Percentiles rank a stretch among this genome's conserved stretches.
Evolutionary conservation across 1,140 invertebrate species (phyloP).

Genomic region (Bombus picipes): DNA sequence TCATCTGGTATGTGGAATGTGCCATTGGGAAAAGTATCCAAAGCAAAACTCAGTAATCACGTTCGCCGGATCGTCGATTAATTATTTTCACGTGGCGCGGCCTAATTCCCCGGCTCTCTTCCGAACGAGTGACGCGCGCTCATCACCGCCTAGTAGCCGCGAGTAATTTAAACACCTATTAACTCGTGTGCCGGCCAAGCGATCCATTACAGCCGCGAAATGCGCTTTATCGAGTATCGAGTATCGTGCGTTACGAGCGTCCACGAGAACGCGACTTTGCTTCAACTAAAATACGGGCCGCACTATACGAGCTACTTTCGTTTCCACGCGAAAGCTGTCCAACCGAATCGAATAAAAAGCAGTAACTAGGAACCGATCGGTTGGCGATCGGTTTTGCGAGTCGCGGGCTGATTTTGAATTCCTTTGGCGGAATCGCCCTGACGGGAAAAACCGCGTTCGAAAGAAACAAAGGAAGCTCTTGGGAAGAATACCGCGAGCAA

Average conservation of each 20-base stretch:
- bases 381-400: background rate
- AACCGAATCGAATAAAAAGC: background rate
- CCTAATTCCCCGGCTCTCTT: slow-evolving; percentile 32
- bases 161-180: slow-evolving; percentile 44
- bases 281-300: background rate
- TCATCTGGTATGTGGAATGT: too few species aligned
- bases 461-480: slow-evolving; percentile 19
- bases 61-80: slow-evolving; percentile 23
- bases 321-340: background rate
- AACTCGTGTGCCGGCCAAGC: slow-evolving; percentile 14
- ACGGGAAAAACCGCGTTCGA: slow-evolving; percentile 21
- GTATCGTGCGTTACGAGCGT: background rate
- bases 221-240: slow-evolving; percentile 24
- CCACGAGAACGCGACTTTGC: background rate
- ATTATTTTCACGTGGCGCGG: slow-evolving; percentile 31
- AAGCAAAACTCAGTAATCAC: background rate
- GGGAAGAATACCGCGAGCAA: slow-evolving; percentile 3
- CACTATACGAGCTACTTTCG: background rate
- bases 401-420: slow-evolving; percentile 32
- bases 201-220: slow-evolving; percentile 39
- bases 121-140: slow-evolving; percentile 17
- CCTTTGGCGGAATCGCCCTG: background rate
- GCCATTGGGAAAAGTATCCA: too few species aligned
- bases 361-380: background rate
- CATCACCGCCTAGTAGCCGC: slow-evolving; percentile 1